Percentiles rank a stretch among this genome's conserved stretches.
Conservation (phyloP, 1,140 invertebrate genomes). For the Cyphomyrmex costatus region DNA sequence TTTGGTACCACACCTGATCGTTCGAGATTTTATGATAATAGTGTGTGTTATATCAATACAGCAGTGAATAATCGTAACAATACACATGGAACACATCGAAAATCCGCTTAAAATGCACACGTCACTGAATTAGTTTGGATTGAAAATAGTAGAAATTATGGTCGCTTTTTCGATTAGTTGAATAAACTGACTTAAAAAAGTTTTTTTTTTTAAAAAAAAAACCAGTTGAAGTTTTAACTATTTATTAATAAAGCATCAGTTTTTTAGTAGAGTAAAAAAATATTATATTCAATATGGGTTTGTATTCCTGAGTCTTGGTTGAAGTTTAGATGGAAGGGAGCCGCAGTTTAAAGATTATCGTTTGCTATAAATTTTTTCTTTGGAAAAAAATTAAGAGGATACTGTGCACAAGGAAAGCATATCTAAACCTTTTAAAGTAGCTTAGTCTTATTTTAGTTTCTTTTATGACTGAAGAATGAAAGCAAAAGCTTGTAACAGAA, state of each 20-base stretch:
- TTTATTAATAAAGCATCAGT: not conserved
- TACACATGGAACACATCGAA: conserved; percentile 7
- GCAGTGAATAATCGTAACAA: conserved; percentile 6
- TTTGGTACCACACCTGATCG: not conserved
- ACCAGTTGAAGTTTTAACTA: not conserved
- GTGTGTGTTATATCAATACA: not conserved
- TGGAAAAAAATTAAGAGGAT: conserved; percentile 5
- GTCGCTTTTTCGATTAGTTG: not conserved
- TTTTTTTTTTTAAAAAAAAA: not conserved
- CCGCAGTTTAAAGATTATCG: conserved; percentile 26
- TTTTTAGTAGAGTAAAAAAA: not conserved
- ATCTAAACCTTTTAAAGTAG: conserved; percentile 31
- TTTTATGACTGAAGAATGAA: not conserved
- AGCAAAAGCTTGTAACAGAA: not conserved
- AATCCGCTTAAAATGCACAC: conserved; percentile 32
- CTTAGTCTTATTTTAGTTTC: conserved; percentile 15
- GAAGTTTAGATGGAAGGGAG: conserved; percentile 5
- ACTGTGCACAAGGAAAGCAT: not conserved
- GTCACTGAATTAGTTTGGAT: not conserved
- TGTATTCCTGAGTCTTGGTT: not conserved
- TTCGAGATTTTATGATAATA: conserved; percentile 12
- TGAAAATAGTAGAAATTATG: conserved; percentile 18
- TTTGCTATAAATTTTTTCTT: conserved; percentile 7
- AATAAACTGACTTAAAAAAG: conserved; percentile 24
- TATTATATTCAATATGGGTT: not conserved